Conservation (phyloP, 2,888 invertebrate genomes). For the Meiosimyza platycephala region DNA sequence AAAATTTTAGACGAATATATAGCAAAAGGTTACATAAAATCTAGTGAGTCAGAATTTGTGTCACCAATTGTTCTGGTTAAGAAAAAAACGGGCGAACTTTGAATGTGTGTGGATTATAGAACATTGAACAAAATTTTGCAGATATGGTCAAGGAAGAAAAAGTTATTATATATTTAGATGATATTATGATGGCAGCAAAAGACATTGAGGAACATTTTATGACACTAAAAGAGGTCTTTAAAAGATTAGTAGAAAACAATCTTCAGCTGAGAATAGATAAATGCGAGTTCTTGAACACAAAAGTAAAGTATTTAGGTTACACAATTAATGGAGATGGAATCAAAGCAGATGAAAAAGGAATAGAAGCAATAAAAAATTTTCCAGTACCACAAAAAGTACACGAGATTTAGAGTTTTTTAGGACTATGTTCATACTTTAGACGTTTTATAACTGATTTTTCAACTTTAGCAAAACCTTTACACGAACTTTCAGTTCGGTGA, state of each 20-base stretch:
- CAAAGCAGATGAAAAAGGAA: not conserved
- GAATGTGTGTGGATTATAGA: conserved; percentile 35
- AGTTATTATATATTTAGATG: conserved; percentile 49
- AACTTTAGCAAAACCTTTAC: conserved; percentile 34
- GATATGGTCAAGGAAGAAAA: conserved; percentile 34
- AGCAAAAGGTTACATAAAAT: conserved; percentile 23
- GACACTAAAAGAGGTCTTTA: conserved; percentile 40
- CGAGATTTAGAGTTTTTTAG: conserved; percentile 36
- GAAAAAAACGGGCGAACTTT: conserved; percentile 16
- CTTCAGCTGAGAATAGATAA: not conserved
- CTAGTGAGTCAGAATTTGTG: conserved; percentile 34
- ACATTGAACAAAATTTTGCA: conserved; percentile 34
- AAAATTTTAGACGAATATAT: conserved; percentile 33
- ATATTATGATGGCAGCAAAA: conserved; percentile 46
- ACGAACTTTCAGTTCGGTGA: conserved; percentile 39
- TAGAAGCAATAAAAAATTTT: not conserved
- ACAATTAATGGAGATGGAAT: conserved; percentile 4
- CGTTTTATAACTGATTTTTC: conserved; percentile 42
- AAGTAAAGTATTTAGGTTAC: too few relatives aligned
- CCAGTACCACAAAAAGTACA: conserved; percentile 12
- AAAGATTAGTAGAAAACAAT: conserved; percentile 29
- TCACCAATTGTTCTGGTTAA: conserved; percentile 34
- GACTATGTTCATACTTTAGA: conserved; percentile 40
- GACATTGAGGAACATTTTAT: conserved; percentile 34
- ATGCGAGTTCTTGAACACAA: conserved; percentile 37